Conservation (phyloP, 1,140 invertebrate genomes). For the Brachionus koreanus region DNA sequence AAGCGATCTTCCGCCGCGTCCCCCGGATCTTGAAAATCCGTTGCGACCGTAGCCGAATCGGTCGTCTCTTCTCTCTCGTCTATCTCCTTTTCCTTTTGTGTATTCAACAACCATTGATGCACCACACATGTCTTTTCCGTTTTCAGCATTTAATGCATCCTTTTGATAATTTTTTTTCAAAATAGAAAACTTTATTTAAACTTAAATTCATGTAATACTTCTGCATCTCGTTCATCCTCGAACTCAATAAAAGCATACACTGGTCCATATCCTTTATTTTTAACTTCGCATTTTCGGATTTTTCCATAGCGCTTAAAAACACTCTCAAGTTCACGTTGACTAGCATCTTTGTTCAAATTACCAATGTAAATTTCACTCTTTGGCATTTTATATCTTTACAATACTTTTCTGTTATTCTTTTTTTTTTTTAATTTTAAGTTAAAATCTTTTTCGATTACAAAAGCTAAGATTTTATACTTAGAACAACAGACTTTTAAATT, state of each 20-base stretch:
- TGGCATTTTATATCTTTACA: background rate
- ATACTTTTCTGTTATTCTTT: too few relatives aligned
- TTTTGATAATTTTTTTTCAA: too few relatives aligned
- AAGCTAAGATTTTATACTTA: too few relatives aligned
- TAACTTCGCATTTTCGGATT: slow-evolving; percentile 30
- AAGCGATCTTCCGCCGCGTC: slow-evolving; percentile 14
- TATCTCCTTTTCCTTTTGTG: slow-evolving; percentile 28
- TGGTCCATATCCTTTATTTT: slow-evolving; percentile 46
- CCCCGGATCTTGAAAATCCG: slow-evolving; percentile 16
- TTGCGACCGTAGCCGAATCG: slow-evolving; percentile 1
- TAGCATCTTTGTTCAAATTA: slow-evolving; percentile 38
- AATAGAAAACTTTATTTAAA: slow-evolving; percentile 34
- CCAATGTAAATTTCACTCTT: slow-evolving; percentile 32
- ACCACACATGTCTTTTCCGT: slow-evolving; percentile 42
- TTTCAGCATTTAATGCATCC: slow-evolving; percentile 41
- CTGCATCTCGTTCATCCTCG: slow-evolving; percentile 86
- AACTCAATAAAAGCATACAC: slow-evolving; percentile 95
- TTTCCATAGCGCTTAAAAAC: slow-evolving; percentile 32
- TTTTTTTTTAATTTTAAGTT: too few relatives aligned
- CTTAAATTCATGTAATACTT: slow-evolving; percentile 53
- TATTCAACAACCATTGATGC: slow-evolving; percentile 40
- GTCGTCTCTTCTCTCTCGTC: background rate
- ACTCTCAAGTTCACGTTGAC: slow-evolving; percentile 4
- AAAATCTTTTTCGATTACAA: too few relatives aligned
- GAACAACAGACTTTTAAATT: too few relatives aligned